Evolutionary conservation across 1,140 invertebrate genomes (phyloP), one percentile per base, ranked within the genome.

Genomic region (Pseudomyrmex gracilis): DNA sequence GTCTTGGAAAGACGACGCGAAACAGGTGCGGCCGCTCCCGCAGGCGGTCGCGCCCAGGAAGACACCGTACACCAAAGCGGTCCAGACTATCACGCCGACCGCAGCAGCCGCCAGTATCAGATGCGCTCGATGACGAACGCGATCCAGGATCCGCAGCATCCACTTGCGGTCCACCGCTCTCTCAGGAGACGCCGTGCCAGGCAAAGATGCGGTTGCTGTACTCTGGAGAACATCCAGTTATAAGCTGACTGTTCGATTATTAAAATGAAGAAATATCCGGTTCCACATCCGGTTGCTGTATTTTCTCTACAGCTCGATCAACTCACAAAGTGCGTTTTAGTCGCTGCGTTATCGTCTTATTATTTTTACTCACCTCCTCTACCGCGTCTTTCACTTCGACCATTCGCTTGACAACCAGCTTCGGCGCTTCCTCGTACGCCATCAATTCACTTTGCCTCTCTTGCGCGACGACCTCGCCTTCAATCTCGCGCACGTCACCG

Each of bases 21-120:
- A 67, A 15, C 87, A 91, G 8, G 76, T 82, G 57, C 68, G 87
- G 9, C 85, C 82, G 68, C 64, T 80, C 24, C 70, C 68, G 24
- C 90, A 91, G 43, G 88, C 58, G 10, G 83, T 84, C 15, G 67
- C 83, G 13, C 86, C 86, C 8, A 90, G 84, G 47, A 89, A 87
- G 47, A 84, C 73, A 12, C 85, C 67, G 47, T 88, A 88, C 1
- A 90, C 49, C 7, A 87, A 15, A 2, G 63, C 55, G 24, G 88
- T 64, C 80, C 89, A 73, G 15, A 82, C 53, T 17, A 91, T 63
- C 51, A 84, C 53, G 22, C 73, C 84, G 13, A 90, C 58, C n/a
- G 12, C 85, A 55, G 47, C 60, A 3, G 86, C 71, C 34, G 67
- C 22, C 20, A 87, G n/a, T 45, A 80, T 49, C 13, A 60, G n/a